Conservation (phyloP, 2,113 vertebrate species). For the Daboia siamensis region DNA sequence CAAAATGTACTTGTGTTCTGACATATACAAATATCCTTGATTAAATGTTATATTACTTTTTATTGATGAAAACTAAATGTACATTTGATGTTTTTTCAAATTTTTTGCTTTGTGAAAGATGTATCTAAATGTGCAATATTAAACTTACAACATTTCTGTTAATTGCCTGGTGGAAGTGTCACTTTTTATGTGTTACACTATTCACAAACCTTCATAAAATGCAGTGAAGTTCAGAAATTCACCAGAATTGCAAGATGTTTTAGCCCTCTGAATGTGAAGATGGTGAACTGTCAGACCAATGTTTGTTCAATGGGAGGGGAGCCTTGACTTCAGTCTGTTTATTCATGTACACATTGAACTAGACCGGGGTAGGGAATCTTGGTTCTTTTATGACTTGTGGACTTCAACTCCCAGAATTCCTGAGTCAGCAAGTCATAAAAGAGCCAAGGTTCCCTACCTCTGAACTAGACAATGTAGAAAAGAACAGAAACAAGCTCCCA, state of each 20-base stretch:
- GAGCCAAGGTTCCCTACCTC: too few species aligned
- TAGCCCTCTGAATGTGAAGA: neutral
- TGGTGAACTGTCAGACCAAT: neutral
- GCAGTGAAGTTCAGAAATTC: neutral
- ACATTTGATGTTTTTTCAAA: conserved; percentile 17
- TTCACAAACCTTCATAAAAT: neutral
- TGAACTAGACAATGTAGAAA: neutral
- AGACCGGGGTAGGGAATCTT: too few species aligned
- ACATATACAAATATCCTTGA: neutral
- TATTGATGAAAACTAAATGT: conserved; percentile 19
- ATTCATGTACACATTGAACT: neutral
- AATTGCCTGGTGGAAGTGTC: conserved; percentile 2
- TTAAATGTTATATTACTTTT: conserved; percentile 5
- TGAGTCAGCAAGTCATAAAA: too few species aligned
- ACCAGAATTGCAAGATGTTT: conserved; percentile 21
- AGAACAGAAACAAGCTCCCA: neutral
- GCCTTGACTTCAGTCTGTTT: neutral
- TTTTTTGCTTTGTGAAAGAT: conserved; percentile 30
- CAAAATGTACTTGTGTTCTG: neutral
- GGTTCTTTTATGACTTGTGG: too few species aligned
- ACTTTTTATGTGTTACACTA: conserved; percentile 14
- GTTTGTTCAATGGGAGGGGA: neutral
- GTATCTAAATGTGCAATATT: conserved; percentile 24
- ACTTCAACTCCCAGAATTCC: too few species aligned
- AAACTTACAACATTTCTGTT: conserved; percentile 43